Base-by-base conservation (phyloP, 2,888 invertebrate species). In the Stramonita haemastoma region DNA sequence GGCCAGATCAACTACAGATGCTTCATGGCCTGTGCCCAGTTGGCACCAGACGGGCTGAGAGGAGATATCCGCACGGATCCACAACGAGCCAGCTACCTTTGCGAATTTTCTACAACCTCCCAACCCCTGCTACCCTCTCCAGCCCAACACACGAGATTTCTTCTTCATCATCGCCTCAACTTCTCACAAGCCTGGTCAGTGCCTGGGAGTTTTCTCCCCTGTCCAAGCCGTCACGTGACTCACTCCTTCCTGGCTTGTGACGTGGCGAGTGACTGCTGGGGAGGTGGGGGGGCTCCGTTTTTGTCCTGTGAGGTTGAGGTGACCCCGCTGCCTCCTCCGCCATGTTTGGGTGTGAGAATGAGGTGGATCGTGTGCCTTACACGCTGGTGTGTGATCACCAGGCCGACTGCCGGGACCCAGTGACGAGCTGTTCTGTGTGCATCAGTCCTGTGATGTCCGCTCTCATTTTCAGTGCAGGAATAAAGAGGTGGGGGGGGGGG, bases 311-410 rank as follows among this genome's bases (percentile, higher is more conserved):
- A 4, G 6, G 36, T 36, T 36, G 22, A 17, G 5, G 22, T 36
- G 36, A 36, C 34, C 34, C 79, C 81, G 36, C 81, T 81, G 36
- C 81, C 81, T 36, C 81, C 36, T 36, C 81, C 81, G 46, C 81
- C 36, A 22, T 26, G 81, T 81, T 46, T 13, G 17, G 15, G 19
- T 81, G 81, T 22, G 22, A 1, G n/a, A 36, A 46, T 13, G 26
- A 36, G 19, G 26, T 81, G 36, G 19, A 36, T 19, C 19, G 4
- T 19, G 81, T 81, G 36, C 22, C 81, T 0, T 81, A 81, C 26
- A 81, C 81, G 36, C 81, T 81, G 81, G 36, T 81, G 34, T 81
- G 81, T 81, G 81, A 81, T 22, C 46, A 22, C 36, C 36, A 29
- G 29, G 8, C 19, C 4, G 81, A 81, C 81, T 81, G 81, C 81